Conservation (phyloP, 2,113 vertebrate species). For the Argyrosomus japonicus region DNA sequence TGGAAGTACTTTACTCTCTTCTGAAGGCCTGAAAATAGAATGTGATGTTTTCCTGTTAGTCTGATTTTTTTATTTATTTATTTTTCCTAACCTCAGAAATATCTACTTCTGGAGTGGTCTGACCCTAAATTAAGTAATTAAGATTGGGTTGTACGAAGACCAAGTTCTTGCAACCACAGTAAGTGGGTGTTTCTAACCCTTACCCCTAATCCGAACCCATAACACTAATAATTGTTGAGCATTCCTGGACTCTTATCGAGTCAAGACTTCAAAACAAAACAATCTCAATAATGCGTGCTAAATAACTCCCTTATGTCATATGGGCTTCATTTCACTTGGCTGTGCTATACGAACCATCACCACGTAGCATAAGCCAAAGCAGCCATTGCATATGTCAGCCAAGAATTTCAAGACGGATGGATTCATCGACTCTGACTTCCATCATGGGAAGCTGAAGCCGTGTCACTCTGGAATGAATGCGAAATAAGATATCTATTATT, state of each 20-base stretch:
- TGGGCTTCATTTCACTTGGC: conserved; percentile 50
- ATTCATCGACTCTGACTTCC: conserved; percentile 20
- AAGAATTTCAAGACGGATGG: conserved; percentile 36
- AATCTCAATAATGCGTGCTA: conserved; percentile 9
- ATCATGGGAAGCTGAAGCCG: background rate
- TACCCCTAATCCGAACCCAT: no score
- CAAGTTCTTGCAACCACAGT: background rate
- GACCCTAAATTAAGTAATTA: background rate
- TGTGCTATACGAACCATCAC: background rate
- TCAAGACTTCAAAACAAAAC: background rate
- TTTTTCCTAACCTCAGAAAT: background rate
- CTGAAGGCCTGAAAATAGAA: background rate
- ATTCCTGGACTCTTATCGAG: conserved; percentile 21
- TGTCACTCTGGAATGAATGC: conserved; percentile 20
- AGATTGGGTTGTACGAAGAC: background rate
- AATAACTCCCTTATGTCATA: conserved; percentile 35
- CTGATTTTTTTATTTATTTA: background rate
- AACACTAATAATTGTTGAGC: conserved; percentile 4
- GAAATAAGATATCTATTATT: conserved; percentile 20
- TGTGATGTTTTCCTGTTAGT: background rate
- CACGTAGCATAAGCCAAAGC: conserved; percentile 29
- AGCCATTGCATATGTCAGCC: conserved; percentile 40
- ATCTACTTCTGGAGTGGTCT: background rate
- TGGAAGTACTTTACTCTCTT: background rate
- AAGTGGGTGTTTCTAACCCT: background rate